Base-by-base conservation (phyloP, 2,888 invertebrate genomes). In the Trachelus troglodyta region DNA sequence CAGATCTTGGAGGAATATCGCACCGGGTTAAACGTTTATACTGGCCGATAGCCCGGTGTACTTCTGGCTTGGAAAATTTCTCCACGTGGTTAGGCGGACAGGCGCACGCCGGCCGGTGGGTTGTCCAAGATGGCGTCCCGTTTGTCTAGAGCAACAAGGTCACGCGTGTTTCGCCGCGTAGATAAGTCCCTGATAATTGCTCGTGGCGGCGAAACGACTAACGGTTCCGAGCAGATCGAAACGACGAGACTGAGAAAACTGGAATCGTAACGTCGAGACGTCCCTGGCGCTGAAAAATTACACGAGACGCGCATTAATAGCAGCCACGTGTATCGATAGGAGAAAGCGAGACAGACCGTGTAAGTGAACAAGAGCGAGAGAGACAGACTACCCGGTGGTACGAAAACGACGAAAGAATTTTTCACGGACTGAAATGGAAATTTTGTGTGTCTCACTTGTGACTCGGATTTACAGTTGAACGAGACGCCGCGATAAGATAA, bases 111-210 rank as follows among this genome's bases (percentile, higher is more conserved):
- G 74, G 76, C 79, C 69, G 75, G 75, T 69, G 79, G 33, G n/a
- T 79, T 74, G 74, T 69, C 81, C 86, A 89, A 90, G 83, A 90
- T 90, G 90, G 90, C 89, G 88, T 84, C 82, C 79, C 76, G 71
- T 79, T 81, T 84, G 83, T 84, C 82, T 83, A 82, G 81, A 82
- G 83, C 81, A 83, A 83, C 89, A 88, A 89, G 89, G 88, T 89
- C 89, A 87, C 85, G 83, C 85, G 83, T 84, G 84, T 81, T 83
- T 84, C 83, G 82, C 79, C 81, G 81, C 78, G 75, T 80, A 84
- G 87, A 87, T 87, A 87, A 86, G 74, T 37, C 9, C 35, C 35
- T 37, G 74, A 74, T 74, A 35, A 74, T 37, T 34, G 35, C n/a
- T 71, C 33, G 71, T 23, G 23, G 56, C 56, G 23, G 23, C 23